Conservation (phyloP, 2,797 vertebrate species). For the Semaprochilodus insignis region DNA sequence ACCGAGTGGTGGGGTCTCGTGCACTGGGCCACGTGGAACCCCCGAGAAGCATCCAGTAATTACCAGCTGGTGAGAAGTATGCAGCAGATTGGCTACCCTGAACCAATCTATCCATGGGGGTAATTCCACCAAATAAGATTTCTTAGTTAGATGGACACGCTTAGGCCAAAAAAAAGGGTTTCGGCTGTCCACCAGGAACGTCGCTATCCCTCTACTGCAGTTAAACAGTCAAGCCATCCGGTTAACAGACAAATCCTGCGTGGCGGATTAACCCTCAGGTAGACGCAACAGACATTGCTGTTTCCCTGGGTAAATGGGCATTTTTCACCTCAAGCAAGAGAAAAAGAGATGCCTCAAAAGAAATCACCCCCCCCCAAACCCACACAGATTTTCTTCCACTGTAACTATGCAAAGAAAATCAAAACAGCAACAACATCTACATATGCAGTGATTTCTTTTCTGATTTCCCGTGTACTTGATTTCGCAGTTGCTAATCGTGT, state of each 20-base stretch:
- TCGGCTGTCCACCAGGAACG: not conserved
- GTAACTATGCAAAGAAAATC: slow-evolving; percentile 5
- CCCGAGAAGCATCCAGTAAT: slow-evolving; percentile 38
- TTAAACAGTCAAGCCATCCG: not conserved
- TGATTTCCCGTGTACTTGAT: slow-evolving; percentile 23
- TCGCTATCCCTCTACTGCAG: not conserved
- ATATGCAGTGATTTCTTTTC: slow-evolving; percentile 4
- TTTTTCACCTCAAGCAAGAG: slow-evolving; percentile 30
- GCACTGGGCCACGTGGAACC: not conserved
- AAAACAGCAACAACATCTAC: not conserved
- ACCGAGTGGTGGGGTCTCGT: slow-evolving; percentile 2
- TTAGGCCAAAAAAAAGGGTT: not conserved
- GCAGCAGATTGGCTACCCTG: slow-evolving; percentile 46
- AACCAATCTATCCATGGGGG: slow-evolving; percentile 33
- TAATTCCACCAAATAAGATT: slow-evolving; percentile 12
- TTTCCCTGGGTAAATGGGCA: slow-evolving; percentile 1
- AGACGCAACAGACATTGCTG: slow-evolving; percentile 16
- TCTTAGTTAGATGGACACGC: not conserved
- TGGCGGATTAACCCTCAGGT: slow-evolving; percentile 8
- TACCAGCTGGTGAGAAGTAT: slow-evolving; percentile 50
- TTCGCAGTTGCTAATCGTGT: not conserved
- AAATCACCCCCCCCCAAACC: not conserved
- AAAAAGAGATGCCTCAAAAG: not conserved
- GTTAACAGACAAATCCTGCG: not conserved
- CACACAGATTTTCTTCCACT: not conserved